Conservation (phyloP, 2,888 invertebrate species). For the Sphaerophoria taeniata region DNA sequence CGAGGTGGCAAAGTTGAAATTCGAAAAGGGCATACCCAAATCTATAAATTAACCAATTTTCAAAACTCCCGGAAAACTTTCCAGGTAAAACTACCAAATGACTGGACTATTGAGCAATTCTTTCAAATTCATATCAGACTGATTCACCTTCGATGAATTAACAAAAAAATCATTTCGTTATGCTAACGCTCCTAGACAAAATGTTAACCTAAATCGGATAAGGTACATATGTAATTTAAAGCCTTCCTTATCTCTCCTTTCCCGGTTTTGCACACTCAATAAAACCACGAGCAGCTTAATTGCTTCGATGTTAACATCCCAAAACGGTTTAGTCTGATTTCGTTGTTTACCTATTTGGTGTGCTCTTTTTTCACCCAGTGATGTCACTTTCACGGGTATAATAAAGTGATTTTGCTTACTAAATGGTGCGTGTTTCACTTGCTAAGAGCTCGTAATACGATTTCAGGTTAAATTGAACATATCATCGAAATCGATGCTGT, state of each 20-base stretch:
- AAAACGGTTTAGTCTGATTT: not conserved
- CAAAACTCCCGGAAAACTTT: no score
- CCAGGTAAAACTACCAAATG: no score
- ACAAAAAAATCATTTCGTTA: no score
- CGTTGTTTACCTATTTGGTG: not conserved
- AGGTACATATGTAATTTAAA: no score
- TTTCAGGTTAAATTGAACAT: constrained; percentile 11
- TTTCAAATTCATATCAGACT: no score
- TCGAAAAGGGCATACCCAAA: no score
- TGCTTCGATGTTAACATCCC: constrained; percentile 31
- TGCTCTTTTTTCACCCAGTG: no score
- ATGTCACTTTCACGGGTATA: constrained; percentile 2
- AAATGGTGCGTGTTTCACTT: constrained; percentile 10
- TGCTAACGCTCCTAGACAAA: not conserved
- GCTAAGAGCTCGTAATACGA: not conserved
- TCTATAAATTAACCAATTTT: no score
- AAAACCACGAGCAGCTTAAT: constrained; percentile 7
- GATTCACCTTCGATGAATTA: no score
- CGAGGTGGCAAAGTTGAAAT: no score
- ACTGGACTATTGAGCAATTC: no score
- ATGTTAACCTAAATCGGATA: not conserved
- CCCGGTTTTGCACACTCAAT: constrained; percentile 7
- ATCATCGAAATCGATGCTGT: not conserved
- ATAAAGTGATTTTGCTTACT: not conserved
- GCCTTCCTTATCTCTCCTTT: constrained; percentile 10